Base-by-base conservation (phyloP, 2,888 invertebrate species). In the Nyleta sp. region DNA sequence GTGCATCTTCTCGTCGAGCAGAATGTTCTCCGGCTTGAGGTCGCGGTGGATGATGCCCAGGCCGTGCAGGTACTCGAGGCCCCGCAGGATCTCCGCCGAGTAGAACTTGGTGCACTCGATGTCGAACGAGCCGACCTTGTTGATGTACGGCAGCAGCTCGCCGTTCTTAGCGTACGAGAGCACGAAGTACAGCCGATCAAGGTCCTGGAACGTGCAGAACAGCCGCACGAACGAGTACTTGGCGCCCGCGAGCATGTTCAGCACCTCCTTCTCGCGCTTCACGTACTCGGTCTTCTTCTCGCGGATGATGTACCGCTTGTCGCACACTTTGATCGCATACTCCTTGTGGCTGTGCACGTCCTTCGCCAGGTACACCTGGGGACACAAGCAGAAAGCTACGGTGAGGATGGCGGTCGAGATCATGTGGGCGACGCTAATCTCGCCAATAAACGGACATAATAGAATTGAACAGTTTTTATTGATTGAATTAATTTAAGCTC, bases 311-410 rank as follows among this genome's bases (percentile, higher is more conserved):
- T 98, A 96, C 57, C 94, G 93, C 92, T 99, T 99, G 88, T 98
- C 97, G 91, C 98, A 96, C n/a, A 99, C 98, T 94, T 99, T 99
- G 89, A 99, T 98, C 92, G 99, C 99, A 94, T 95, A 97, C 92
- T 98, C 97, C 88, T 95, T 95, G 86, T 94, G 94, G 67, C 95
- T 96, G 89, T 96, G 95, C 78, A 97, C 95, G 91, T 99, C 98
- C 91, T 96, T 97, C 59, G 97, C 98, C 83, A 98, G 93, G 91
- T 97, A 98, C 60, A 99, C 94, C 94, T 94, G 87, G 18, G 24
- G n/a, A 15, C 20, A 48, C 40, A 38, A 31, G 17, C 20, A 48
- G 46, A 38, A 31, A 46, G 0, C 15, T 24, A 0, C 11, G 5
- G 13, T 44, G 20, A 44, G 17, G 24, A 2, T 28, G 22, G 18